Conservation (phyloP, 2,888 invertebrate genomes). For the Megaustenia siamemsis region DNA sequence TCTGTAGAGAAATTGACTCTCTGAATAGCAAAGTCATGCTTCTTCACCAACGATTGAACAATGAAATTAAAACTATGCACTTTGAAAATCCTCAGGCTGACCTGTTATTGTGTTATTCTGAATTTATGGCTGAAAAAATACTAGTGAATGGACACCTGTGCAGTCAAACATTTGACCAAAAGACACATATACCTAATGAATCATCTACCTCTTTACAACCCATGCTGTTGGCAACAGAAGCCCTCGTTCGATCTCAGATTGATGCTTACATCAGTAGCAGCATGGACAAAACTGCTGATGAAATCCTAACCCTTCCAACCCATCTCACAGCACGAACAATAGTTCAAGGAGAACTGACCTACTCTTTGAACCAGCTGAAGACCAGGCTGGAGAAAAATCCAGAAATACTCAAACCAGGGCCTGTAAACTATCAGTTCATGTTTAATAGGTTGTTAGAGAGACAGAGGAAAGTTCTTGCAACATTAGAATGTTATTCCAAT, state of each 20-base stretch:
- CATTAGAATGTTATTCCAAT: conserved; percentile 64
- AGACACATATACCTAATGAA: conserved; percentile 59
- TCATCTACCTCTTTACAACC: conserved; percentile 64
- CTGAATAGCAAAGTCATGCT: conserved; percentile 61
- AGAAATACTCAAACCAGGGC: conserved; percentile 28
- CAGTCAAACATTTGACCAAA: conserved; percentile 57
- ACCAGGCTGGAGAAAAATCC: conserved; percentile 81
- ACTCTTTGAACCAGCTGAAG: conserved; percentile 82
- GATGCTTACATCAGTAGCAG: conserved; percentile 68
- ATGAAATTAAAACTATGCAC: conserved; percentile 65
- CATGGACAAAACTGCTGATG: conserved; percentile 63
- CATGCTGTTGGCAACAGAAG: conserved; percentile 70
- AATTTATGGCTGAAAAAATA: conserved; percentile 86
- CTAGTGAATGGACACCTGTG: conserved; percentile 76
- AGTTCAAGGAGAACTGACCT: conserved; percentile 75
- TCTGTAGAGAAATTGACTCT: conserved; percentile 70
- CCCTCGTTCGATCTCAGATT: conserved; percentile 71
- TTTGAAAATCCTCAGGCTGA: conserved; percentile 62
- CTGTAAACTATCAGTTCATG: conserved; percentile 59
- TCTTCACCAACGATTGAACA: conserved; percentile 63
- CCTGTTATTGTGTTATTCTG: conserved; percentile 86
- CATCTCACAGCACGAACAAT: conserved; percentile 69
- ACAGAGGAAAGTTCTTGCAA: conserved; percentile 63
- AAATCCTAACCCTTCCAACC: conserved; percentile 66
- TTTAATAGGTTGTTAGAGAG: conserved; percentile 65